A percentile compares a stretch with the other conserved stretches of the same genome.
phyloP scores from a whole-genome alignment of 2,113 vertebrate species.

The Python bivittatus region DNA sequence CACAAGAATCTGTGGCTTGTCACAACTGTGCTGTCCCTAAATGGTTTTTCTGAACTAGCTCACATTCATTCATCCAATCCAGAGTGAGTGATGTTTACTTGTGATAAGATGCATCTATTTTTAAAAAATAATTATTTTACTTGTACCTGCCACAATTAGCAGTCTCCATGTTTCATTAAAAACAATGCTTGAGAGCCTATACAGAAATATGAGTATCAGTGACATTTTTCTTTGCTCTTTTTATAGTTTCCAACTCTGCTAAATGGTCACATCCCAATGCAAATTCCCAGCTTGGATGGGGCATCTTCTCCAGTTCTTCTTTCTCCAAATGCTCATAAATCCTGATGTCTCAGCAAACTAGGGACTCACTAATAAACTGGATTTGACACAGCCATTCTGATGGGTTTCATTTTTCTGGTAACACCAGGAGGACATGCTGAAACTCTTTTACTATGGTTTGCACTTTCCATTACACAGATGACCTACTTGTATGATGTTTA shows the following conservation, averaged over 20 bases:
- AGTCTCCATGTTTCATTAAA: background rate
- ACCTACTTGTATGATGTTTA: slow-evolving; percentile 73
- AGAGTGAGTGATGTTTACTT: background rate
- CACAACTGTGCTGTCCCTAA: background rate
- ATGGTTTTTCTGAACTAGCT: background rate
- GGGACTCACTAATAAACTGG: slow-evolving; percentile 65
- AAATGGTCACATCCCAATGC: slow-evolving; percentile 90
- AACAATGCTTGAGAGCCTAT: background rate
- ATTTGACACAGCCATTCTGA: slow-evolving; percentile 68
- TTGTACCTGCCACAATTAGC: background rate
- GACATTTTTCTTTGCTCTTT: slow-evolving; percentile 57
- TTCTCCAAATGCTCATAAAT: slow-evolving; percentile 86
- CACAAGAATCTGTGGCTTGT: background rate
- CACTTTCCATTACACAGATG: slow-evolving; percentile 81
- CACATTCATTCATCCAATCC: background rate
- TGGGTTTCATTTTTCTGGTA: slow-evolving; percentile 72
- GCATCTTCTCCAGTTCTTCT: slow-evolving; percentile 88
- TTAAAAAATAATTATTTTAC: background rate
- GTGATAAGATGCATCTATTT: background rate
- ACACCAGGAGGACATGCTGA: slow-evolving; percentile 76
- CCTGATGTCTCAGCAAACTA: slow-evolving; percentile 76
- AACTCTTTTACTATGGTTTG: slow-evolving; percentile 77
- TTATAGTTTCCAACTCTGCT: slow-evolving; percentile 92
- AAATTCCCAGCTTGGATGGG: slow-evolving; percentile 88
- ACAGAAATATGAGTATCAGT: background rate